Percentiles rank a stretch among this genome's conserved stretches.
These are phyloP conservation scores for Orius insidiosus DNA, from an alignment of 1,140 invertebrate species.

Conservation along the genomic window DNA sequence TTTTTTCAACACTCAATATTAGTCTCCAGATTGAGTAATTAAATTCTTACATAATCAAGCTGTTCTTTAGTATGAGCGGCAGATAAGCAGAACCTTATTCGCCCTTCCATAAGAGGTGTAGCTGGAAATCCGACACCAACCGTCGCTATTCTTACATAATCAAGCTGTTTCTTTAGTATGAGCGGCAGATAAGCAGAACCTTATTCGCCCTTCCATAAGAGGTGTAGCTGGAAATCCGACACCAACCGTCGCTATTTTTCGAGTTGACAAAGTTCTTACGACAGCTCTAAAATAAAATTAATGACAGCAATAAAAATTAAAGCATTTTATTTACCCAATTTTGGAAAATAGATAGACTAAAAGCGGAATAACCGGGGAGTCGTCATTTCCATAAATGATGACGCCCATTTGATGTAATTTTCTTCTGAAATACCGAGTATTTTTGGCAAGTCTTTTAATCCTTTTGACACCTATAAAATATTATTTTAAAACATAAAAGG, in stretches of 20 bases:
- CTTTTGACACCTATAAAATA: conserved; percentile 37
- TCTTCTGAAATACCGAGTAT: conserved; percentile 74
- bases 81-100: conserved; percentile 90
- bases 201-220: conserved; percentile 77
- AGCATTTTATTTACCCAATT: conserved; percentile 51
- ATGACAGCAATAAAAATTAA: neutral
- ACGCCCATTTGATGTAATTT: conserved; percentile 80
- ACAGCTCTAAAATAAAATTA: conserved; percentile 42
- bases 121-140: conserved; percentile 97
- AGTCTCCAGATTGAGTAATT: no score
- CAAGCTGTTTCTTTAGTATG: conserved; percentile 92
- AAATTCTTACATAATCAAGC: conserved; percentile 73
- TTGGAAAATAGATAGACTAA: conserved; percentile 88
- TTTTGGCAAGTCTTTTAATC: conserved; percentile 59
- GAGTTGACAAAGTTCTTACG: conserved; percentile 61
- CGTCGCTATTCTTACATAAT: conserved; percentile 67
- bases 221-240: conserved; percentile 98
- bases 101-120: conserved; percentile 83
- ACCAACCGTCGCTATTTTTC: conserved; percentile 81
- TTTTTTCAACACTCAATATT: no score
- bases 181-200: conserved; percentile 90
- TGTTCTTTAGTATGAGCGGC: conserved; percentile 91
- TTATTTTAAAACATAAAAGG: conserved; percentile 1
- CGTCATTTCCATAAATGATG: conserved; percentile 88
- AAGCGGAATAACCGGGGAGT: conserved; percentile 93